These are phyloP conservation scores for Aphodius sticticus DNA, from an alignment of 2,888 invertebrate species.

Conservation along the genomic window DNA sequence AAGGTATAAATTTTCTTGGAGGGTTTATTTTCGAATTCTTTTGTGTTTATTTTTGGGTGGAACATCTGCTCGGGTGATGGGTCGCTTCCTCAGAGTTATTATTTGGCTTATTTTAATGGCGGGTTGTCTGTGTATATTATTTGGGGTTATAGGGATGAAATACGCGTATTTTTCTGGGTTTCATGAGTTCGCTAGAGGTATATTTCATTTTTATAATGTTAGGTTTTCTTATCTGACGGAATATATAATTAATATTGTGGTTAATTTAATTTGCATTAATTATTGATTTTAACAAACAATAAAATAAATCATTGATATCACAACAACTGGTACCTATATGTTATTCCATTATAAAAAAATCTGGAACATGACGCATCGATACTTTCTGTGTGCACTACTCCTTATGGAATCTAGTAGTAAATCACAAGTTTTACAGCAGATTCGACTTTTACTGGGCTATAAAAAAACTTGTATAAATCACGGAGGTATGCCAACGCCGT, in stretches of 20 bases:
- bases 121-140: neutral
- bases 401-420: neutral
- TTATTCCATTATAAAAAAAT: neutral
- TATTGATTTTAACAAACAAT: neutral
- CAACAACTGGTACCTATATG: neutral
- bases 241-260: no score
- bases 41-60: conserved; percentile 11
- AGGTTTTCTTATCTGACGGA: no score
- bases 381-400: neutral
- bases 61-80: conserved; percentile 6
- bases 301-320: conserved; percentile 7
- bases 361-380: neutral
- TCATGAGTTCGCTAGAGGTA: neutral
- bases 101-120: conserved; percentile 4
- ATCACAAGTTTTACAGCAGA: conserved; percentile 14
- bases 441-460: conserved; percentile 8
- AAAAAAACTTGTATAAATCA: conserved; percentile 22
- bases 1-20: conserved; percentile 22
- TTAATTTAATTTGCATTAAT: no score
- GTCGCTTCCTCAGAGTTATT: neutral
- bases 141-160: neutral
- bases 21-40: conserved; percentile 7
- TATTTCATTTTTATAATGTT: neutral
- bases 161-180: neutral
- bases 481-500: neutral